These are phyloP conservation scores for Scomber japonicus DNA, from an alignment of 2,113 vertebrate genomes.

Conservation along the genomic window DNA sequence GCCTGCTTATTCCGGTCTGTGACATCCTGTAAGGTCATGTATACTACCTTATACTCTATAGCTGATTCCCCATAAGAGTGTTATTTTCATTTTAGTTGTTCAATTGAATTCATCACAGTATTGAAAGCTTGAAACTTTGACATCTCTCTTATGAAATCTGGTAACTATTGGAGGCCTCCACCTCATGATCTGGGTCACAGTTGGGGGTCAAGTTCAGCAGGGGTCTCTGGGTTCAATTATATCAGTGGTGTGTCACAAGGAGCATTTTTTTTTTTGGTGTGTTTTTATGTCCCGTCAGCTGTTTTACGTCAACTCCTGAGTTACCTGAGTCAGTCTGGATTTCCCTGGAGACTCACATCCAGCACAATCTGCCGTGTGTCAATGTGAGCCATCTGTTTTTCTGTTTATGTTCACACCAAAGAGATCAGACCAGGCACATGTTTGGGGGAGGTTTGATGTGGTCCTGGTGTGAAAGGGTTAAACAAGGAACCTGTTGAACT, in stretches of 20 bases:
- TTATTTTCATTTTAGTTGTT: too few relatives aligned
- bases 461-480: constrained; percentile 1
- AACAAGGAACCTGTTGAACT: constrained; percentile 15
- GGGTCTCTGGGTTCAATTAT: constrained; percentile 1
- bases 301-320: neutral
- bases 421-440: neutral
- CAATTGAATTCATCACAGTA: too few relatives aligned
- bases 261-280: neutral
- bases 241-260: neutral
- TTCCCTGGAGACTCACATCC: neutral
- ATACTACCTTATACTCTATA: too few relatives aligned
- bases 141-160: neutral
- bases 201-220: neutral
- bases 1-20: too few relatives aligned
- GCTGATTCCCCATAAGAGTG: too few relatives aligned
- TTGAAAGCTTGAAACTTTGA: too few relatives aligned
- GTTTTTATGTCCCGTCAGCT: constrained; percentile 26
- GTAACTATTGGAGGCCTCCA: neutral
- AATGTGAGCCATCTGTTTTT: constrained; percentile 6
- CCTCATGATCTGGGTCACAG: neutral
- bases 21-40: too few relatives aligned
- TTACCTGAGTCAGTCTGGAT: constrained; percentile 3
- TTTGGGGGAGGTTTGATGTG: too few relatives aligned
- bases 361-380: neutral
- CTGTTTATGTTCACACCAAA: neutral